phyloP scores from a whole-genome alignment of 2,797 vertebrate genomes.

The Melanotaenia nigrans region DNA sequence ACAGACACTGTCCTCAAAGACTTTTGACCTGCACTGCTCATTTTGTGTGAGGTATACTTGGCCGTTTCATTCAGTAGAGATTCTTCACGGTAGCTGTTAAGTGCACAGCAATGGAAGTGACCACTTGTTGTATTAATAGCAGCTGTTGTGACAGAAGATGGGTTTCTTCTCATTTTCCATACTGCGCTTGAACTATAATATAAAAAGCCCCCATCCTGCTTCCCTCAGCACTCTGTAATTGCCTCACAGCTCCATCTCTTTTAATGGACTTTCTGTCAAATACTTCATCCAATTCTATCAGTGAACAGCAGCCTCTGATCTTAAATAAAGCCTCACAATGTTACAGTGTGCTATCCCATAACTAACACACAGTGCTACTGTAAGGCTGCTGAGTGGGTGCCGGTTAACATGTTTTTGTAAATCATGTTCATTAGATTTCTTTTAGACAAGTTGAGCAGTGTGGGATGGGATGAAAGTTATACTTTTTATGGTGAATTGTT shows the following conservation, averaged over 20 bases:
- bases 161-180: constrained; percentile 76
- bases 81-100: constrained; percentile 58
- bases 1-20: constrained; percentile 32
- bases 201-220: constrained; percentile 73
- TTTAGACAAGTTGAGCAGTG: constrained; percentile 20
- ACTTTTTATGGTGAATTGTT: not conserved
- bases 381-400: constrained; percentile 7
- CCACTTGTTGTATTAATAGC: constrained; percentile 80
- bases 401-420: constrained; percentile 56
- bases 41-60: constrained; percentile 47
- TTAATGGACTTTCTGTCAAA: constrained; percentile 84
- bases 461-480: not conserved
- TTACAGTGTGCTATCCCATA: constrained; percentile 59
- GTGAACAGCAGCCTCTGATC: constrained; percentile 72
- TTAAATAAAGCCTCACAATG: constrained; percentile 75
- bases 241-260: constrained; percentile 80
- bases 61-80: constrained; percentile 61
- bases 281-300: constrained; percentile 82
- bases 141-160: constrained; percentile 76
- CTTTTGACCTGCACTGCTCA: constrained; percentile 36
- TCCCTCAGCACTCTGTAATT: constrained; percentile 83
- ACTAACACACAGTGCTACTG: constrained; percentile 39
- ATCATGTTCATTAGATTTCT: constrained; percentile 47
- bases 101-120: constrained; percentile 55
- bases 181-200: constrained; percentile 72